A percentile compares a stretch with the other conserved stretches of the same genome.
Evolutionary conservation across 2,113 vertebrate genomes (phyloP).

Genomic region (Gorilla gorilla): DNA sequence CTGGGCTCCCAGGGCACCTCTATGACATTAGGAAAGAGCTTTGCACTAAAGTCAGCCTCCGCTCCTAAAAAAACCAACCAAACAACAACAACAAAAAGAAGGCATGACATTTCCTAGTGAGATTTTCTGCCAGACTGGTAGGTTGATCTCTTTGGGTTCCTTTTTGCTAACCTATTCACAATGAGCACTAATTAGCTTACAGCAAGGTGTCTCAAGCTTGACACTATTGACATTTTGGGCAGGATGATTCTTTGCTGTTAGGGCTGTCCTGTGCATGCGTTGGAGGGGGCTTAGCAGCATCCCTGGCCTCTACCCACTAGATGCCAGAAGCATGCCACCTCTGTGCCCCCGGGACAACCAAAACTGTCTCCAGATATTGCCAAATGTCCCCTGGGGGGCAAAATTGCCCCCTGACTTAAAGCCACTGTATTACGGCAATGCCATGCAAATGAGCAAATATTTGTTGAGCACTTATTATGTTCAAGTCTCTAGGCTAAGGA

Average conservation of each 20-base stretch:
- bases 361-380: constrained; percentile 21
- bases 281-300: neutral
- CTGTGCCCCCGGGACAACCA: neutral
- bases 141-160: neutral
- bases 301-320: neutral
- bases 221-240: neutral
- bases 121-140: constrained; percentile 1
- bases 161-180: constrained; percentile 25
- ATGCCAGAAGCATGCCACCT: neutral
- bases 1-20: constrained; percentile 64
- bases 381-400: neutral
- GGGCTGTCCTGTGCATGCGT: neutral
- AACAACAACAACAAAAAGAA: neutral
- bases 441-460: neutral
- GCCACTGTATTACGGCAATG: neutral
- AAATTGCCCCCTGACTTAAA: neutral
- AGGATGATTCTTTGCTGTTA: neutral
- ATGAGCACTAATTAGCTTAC: neutral
- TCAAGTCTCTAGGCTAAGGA: neutral
- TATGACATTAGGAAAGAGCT: constrained; percentile 51
- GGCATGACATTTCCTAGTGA: neutral
- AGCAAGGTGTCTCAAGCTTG: neutral
- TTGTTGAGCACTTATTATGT: neutral
- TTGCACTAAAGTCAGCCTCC: constrained; percentile 22
- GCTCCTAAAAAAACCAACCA: constrained; percentile 21